Evolutionary conservation across 2,888 invertebrate species (phyloP), one percentile per base, ranked within the genome.

Genomic region (Drosophila prostipennis): DNA sequence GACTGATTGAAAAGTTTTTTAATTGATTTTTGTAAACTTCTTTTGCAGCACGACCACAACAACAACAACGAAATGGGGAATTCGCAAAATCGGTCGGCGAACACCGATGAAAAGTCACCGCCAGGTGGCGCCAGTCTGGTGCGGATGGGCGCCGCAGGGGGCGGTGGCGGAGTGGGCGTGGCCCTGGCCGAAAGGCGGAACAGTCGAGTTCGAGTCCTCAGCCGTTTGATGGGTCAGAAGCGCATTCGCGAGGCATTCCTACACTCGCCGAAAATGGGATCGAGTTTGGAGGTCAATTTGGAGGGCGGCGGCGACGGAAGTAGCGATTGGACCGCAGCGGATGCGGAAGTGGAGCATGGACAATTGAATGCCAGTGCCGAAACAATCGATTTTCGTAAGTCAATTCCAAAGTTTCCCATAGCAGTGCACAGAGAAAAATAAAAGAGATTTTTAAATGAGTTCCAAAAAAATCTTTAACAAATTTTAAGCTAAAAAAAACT

Each of bases 311-410:
- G 14, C 63, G 34, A 51, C 19, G 63, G 56, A 13, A 54, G 69
- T 39, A 34, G 46, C 14, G 65, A 67, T 34, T 69, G 70, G 56
- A 56, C 56, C 56, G 11, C 56, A 55, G 7, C 68, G 55, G 52
- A 52, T 42, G 16, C 55, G 76, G 75, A 76, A 65, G 71, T 72
- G 72, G 77, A 73, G 57, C 78, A 70, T 52, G 79, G 76, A 78
- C 91, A 89, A 84, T 83, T 89, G 85, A 79, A 90, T 74, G 82
- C 77, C 73, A 74, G 65, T 61, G 54, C 72, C 55, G 87, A 89
- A 76, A 89, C 88, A 89, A 80, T 89, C 79, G 91, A 90, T 90
- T 89, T 90, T 78, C 90, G 90, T 90, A 90, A 90, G 90, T 91
- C 82, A 76, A 81, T 87, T 77, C 67, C 61, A 59, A 76, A 71